phyloP scores from a whole-genome alignment of 1,140 invertebrate species.

The Drosophila oshimai region DNA sequence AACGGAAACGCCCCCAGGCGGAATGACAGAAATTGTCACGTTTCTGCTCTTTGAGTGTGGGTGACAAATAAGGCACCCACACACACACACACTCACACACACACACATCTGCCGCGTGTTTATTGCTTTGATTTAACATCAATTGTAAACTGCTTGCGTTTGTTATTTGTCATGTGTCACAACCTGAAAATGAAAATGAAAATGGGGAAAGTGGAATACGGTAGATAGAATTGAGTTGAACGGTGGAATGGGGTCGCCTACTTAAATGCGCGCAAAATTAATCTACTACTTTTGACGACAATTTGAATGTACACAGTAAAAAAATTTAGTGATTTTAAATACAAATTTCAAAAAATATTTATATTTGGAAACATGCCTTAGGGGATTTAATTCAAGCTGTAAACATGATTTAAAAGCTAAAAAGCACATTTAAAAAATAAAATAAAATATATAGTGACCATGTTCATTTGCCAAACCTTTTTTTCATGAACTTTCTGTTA shows the following conservation, averaged over 20 bases:
- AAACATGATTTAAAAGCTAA: too few relatives aligned
- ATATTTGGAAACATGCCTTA: too few relatives aligned
- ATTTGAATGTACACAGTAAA: conserved; percentile 35
- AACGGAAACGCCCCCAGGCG: conserved; percentile 54
- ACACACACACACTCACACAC: not conserved
- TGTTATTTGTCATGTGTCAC: conserved; percentile 57
- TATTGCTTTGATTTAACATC: conserved; percentile 70
- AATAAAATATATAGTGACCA: too few relatives aligned
- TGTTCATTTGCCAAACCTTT: too few relatives aligned
- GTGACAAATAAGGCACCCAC: conserved; percentile 30
- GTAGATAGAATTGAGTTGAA: not conserved
- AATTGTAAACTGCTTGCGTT: conserved; percentile 60
- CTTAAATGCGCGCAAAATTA: conserved; percentile 37
- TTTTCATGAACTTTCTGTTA: too few relatives aligned
- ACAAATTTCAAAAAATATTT: too few relatives aligned
- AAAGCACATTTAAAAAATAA: too few relatives aligned
- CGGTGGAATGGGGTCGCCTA: not conserved
- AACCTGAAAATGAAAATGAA: conserved; percentile 25
- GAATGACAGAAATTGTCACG: conserved; percentile 61
- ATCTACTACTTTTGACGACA: conserved; percentile 19
- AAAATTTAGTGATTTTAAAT: too few relatives aligned
- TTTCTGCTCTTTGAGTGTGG: conserved; percentile 33
- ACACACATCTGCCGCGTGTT: conserved; percentile 4
- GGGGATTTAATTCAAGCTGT: too few relatives aligned
- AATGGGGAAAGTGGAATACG: not conserved